Percentiles rank a stretch among this genome's conserved stretches.
phyloP scores from a whole-genome alignment of 2,888 invertebrate genomes.

The Halocaridina rubra region DNA sequence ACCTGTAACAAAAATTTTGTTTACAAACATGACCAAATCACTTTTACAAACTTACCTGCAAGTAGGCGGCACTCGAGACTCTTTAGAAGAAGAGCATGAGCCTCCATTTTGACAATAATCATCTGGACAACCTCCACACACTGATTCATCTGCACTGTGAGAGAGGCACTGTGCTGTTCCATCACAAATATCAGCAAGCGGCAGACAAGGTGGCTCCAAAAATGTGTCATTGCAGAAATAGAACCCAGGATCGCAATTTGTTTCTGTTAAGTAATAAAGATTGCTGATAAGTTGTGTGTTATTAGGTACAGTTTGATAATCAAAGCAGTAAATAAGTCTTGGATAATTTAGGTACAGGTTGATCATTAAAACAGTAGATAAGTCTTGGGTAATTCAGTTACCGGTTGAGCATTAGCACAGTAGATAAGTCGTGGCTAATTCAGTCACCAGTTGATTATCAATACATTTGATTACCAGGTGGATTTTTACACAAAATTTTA shows the following conservation, averaged over 20 bases:
- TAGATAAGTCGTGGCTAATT: too few relatives aligned
- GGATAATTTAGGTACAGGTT: too few relatives aligned
- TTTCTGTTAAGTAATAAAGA: slow-evolving; percentile 4
- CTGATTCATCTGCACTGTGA: slow-evolving; percentile 49
- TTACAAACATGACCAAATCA: background rate
- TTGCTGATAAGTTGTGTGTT: background rate
- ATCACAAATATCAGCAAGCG: slow-evolving; percentile 6
- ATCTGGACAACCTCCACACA: slow-evolving; percentile 42
- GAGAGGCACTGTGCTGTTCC: slow-evolving; percentile 4
- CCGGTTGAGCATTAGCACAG: too few relatives aligned
- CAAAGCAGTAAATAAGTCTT: background rate
- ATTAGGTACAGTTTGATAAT: background rate
- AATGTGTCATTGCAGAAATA: slow-evolving; percentile 41
- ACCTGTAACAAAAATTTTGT: too few relatives aligned
- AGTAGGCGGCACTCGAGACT: background rate
- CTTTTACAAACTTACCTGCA: slow-evolving; percentile 24
- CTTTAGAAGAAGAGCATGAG: background rate
- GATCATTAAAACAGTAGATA: too few relatives aligned
- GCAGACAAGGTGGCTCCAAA: slow-evolving; percentile 35
- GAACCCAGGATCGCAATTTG: slow-evolving; percentile 39
- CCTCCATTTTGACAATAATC: slow-evolving; percentile 47
- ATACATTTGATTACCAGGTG: too few relatives aligned
- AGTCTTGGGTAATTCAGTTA: too few relatives aligned
- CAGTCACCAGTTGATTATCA: too few relatives aligned
- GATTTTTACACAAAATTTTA: too few relatives aligned